Evolutionary conservation across 2,888 invertebrate genomes (phyloP).

Genomic region (Diabrotica balteata): DNA sequence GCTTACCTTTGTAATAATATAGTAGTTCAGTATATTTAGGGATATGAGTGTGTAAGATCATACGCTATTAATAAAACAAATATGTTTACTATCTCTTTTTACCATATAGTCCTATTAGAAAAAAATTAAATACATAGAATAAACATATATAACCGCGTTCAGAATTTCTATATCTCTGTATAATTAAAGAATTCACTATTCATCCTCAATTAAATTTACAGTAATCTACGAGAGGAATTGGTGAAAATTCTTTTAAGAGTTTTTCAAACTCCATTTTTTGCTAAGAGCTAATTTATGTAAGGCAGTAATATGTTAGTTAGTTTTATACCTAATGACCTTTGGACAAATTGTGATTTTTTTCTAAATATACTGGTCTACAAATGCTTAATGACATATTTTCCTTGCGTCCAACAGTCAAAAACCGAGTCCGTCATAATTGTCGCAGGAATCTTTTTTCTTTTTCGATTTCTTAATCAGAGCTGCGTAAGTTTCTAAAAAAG

Average conservation of each 20-base stretch:
- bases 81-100: conserved; percentile 29
- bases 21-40: conserved; percentile 44
- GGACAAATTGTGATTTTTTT: conserved; percentile 27
- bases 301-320: conserved; percentile 28
- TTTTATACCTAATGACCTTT: conserved; percentile 25
- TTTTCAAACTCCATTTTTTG: conserved; percentile 20
- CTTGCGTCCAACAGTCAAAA: conserved; percentile 57
- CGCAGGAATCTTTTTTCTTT: conserved; percentile 46
- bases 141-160: conserved; percentile 24
- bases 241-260: conserved; percentile 27
- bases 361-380: conserved; percentile 48
- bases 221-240: conserved; percentile 30
- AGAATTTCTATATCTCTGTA: conserved; percentile 23
- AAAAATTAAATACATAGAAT: conserved; percentile 21
- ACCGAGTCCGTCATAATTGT: conserved; percentile 52
- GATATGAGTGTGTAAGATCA: conserved; percentile 35
- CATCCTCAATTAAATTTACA: conserved; percentile 17
- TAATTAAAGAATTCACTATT: conserved; percentile 11
- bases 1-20: conserved; percentile 46
- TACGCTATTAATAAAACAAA: conserved; percentile 31
- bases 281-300: conserved; percentile 24
- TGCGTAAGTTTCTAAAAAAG: neutral
- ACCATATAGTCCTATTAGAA: conserved; percentile 31
- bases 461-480: conserved; percentile 28
- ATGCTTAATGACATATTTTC: conserved; percentile 55